These are phyloP conservation scores for Parnassius mnemosyne DNA, from an alignment of 2,888 invertebrate species.

Conservation along the genomic window DNA sequence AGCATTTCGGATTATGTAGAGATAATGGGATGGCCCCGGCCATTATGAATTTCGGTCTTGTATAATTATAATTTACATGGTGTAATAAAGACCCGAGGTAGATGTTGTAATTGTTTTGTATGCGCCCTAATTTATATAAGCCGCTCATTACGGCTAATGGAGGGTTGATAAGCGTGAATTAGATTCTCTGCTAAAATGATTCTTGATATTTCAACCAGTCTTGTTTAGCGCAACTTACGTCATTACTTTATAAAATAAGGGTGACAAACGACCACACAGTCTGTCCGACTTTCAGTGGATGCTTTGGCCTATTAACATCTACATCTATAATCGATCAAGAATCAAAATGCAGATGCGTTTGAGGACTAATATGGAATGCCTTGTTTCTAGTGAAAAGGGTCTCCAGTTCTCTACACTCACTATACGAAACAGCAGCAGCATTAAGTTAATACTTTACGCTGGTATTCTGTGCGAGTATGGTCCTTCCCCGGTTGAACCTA, in stretches of 20 bases:
- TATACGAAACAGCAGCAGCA: no score
- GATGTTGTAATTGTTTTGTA: slow-evolving; percentile 16
- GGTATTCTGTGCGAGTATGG: no score
- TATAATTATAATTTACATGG: slow-evolving; percentile 21
- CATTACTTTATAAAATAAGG: background rate
- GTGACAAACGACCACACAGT: background rate
- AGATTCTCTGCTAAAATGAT: background rate
- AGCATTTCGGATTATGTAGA: slow-evolving; percentile 31
- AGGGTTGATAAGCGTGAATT: slow-evolving; percentile 1
- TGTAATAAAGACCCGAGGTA: slow-evolving; percentile 11
- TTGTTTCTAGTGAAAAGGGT: no score
- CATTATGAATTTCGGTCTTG: slow-evolving; percentile 13
- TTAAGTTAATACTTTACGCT: no score
- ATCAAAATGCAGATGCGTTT: no score
- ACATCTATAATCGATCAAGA: no score
- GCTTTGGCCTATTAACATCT: background rate
- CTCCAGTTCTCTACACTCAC: no score
- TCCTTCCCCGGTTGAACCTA: no score
- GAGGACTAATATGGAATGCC: no score
- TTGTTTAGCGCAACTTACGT: background rate
- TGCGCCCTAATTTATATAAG: slow-evolving; percentile 4
- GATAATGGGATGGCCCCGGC: slow-evolving; percentile 28
- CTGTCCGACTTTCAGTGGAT: background rate
- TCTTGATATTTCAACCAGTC: background rate
- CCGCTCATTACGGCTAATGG: background rate